phyloP scores from a whole-genome alignment of 1,140 invertebrate species.

The Danaus plexippus region DNA sequence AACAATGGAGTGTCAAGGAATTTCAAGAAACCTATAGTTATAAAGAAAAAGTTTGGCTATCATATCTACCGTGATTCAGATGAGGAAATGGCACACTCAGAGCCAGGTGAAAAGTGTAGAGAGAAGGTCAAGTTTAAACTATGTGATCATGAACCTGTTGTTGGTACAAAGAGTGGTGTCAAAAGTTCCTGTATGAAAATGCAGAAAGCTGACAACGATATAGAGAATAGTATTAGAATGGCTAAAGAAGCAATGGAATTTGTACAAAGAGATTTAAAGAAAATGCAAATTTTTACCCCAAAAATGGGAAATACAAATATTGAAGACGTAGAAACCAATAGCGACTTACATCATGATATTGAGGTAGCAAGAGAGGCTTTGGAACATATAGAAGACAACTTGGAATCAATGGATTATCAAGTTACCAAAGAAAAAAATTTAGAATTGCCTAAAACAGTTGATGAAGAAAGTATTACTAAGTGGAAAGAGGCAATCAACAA shows the following conservation, averaged over 20 bases:
- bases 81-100: constrained; percentile 38
- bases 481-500: constrained; percentile 49
- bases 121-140: constrained; percentile 51
- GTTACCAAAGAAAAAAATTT: constrained; percentile 22
- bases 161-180: constrained; percentile 13
- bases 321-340: constrained; percentile 23
- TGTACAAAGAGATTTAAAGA: constrained; percentile 44
- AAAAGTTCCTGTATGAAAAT: constrained; percentile 19
- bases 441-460: constrained; percentile 19
- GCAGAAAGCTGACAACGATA: constrained; percentile 34
- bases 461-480: constrained; percentile 41
- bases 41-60: constrained; percentile 47
- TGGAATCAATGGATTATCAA: constrained; percentile 33
- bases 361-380: constrained; percentile 41
- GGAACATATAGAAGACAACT: constrained; percentile 38
- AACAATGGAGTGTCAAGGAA: constrained; percentile 11
- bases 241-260: constrained; percentile 59
- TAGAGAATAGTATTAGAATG: constrained; percentile 47
- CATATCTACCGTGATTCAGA: constrained; percentile 44
- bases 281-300: constrained; percentile 31
- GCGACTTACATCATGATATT: constrained; percentile 40
- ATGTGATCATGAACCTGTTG: constrained; percentile 34
- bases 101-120: constrained; percentile 37
- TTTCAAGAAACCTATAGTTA: constrained; percentile 43
- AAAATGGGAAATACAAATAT: constrained; percentile 22